These are phyloP conservation scores for Spondyliosoma cantharus DNA, from an alignment of 2,797 vertebrate species.

Conservation along the genomic window DNA sequence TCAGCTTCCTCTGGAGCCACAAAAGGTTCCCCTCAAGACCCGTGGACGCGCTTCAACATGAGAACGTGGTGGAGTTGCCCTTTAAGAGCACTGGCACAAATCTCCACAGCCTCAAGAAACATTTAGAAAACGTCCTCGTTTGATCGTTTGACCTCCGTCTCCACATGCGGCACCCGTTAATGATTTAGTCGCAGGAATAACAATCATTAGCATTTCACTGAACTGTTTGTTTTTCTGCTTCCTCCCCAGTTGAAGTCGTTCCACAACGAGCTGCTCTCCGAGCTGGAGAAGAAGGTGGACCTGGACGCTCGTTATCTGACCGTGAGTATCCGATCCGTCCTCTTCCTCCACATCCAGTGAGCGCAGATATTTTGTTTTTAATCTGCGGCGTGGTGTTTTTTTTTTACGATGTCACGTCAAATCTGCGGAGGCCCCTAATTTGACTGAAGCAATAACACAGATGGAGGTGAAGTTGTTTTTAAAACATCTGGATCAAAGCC, in stretches of 20 bases:
- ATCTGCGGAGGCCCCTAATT: slow-evolving; percentile 19
- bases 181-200: background rate
- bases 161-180: background rate
- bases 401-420: slow-evolving; percentile 2
- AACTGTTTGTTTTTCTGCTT: slow-evolving; percentile 19
- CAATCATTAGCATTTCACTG: background rate
- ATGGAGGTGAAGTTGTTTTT: slow-evolving; percentile 30
- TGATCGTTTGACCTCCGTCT: background rate
- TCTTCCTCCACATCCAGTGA: slow-evolving; percentile 4
- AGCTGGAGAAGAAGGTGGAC: slow-evolving; percentile 99
- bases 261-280: slow-evolving; percentile 95
- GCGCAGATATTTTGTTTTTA: background rate
- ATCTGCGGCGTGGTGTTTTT: slow-evolving; percentile 8
- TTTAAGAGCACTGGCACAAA: no score
- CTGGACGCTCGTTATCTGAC: slow-evolving; percentile 95
- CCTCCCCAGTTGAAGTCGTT: slow-evolving; percentile 93
- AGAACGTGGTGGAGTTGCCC: no score
- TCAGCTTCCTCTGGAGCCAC: no score
- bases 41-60: no score
- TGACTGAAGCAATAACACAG: slow-evolving; percentile 20
- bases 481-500: slow-evolving; percentile 46
- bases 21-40: no score
- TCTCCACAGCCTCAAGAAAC: no score
- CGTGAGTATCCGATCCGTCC: slow-evolving; percentile 85
- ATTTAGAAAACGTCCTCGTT: no score